These are phyloP conservation scores for Falco punctatus DNA, from an alignment of 2,113 vertebrate genomes.

Conservation along the genomic window DNA sequence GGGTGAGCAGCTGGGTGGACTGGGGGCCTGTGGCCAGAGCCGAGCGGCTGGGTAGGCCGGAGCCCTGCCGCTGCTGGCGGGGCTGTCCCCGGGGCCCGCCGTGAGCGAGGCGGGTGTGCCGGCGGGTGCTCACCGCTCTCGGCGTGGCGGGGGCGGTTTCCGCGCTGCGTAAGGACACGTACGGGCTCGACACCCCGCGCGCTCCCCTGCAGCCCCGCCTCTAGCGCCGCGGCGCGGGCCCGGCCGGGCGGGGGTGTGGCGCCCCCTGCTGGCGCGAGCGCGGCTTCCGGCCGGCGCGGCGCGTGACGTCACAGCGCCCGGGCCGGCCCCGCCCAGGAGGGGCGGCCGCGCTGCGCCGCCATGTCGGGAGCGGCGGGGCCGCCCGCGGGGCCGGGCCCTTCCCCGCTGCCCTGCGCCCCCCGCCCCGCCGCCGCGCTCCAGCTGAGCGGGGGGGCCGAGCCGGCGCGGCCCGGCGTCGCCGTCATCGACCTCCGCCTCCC, in stretches of 20 bases:
- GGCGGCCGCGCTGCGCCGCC: neutral
- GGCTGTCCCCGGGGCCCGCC: no score
- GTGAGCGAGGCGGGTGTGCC: no score
- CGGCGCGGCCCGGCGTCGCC: conserved; percentile 79
- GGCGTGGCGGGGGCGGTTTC: no score
- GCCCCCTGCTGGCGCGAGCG: neutral
- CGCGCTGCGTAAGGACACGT: no score
- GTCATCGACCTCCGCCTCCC: conserved; percentile 84
- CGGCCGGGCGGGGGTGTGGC: neutral
- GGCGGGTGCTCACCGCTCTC: no score
- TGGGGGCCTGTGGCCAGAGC: no score
- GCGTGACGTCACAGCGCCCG: neutral
- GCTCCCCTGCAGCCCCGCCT: no score
- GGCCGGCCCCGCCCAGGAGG: neutral
- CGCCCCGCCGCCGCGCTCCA: conserved; percentile 82
- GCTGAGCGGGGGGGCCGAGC: conserved; percentile 76
- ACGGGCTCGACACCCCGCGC: no score
- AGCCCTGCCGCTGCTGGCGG: no score
- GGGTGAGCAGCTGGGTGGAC: neutral
- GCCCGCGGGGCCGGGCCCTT: conserved; percentile 40
- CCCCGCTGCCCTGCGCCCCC: conserved; percentile 71
- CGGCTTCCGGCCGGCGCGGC: neutral
- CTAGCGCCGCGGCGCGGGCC: no score
- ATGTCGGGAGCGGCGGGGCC: neutral
- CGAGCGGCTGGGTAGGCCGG: no score